phyloP scores from a whole-genome alignment of 2,113 vertebrate genomes.

The Percopsis transmontana region DNA sequence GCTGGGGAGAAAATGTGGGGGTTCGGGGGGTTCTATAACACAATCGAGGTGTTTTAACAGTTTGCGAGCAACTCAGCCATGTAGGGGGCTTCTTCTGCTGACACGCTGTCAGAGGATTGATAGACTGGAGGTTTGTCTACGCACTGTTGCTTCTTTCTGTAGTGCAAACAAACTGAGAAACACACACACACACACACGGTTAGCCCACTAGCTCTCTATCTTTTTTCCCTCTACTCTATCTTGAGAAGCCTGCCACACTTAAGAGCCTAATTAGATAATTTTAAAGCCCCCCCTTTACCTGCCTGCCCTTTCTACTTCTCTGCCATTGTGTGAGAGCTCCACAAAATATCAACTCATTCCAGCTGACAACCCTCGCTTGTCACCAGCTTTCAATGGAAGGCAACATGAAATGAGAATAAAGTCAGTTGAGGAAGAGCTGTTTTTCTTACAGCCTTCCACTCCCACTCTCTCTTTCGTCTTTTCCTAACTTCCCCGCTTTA shows the following conservation, averaged over 20 bases:
- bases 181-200: neutral
- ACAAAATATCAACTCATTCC: slow-evolving; percentile 34
- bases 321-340: slow-evolving; percentile 14
- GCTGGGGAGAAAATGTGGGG: no score
- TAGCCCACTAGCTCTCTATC: neutral
- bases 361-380: slow-evolving; percentile 24
- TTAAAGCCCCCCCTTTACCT: slow-evolving; percentile 12
- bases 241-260: slow-evolving; percentile 10
- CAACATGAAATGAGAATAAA: slow-evolving; percentile 4
- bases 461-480: slow-evolving; percentile 15
- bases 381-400: slow-evolving; percentile 19
- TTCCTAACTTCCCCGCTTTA: slow-evolving; percentile 36
- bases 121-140: slow-evolving; percentile 1
- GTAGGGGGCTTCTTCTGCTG: slow-evolving; percentile 4
- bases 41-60: neutral
- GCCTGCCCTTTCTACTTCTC: slow-evolving; percentile 7
- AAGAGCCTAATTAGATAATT: slow-evolving; percentile 14
- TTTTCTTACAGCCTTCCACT: neutral
- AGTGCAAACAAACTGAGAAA: slow-evolving; percentile 27
- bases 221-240: slow-evolving; percentile 10
- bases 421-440: slow-evolving; percentile 32
- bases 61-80: neutral
- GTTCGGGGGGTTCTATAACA: no score
- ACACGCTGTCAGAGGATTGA: slow-evolving; percentile 11
- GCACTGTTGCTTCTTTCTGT: slow-evolving; percentile 28